A percentile compares a stretch with the other conserved stretches of the same genome.
Conservation (phyloP, 2,888 invertebrate species). For the Lepidochitona cinerea region DNA sequence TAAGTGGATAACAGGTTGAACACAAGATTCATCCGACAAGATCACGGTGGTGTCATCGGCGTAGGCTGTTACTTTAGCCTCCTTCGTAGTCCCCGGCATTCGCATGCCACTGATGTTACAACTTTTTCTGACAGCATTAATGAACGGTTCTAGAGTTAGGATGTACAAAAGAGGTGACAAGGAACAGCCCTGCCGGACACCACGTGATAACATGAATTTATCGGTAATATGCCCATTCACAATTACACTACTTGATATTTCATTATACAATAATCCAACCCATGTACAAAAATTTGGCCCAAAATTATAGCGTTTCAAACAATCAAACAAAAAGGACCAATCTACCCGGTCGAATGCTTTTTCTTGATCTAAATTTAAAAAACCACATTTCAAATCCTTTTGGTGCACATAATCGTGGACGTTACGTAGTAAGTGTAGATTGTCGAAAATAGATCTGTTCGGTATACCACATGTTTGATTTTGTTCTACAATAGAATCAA, state of each 20-base stretch:
- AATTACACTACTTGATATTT: neutral
- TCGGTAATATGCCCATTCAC: neutral
- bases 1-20: neutral
- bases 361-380: slow-evolving; percentile 40
- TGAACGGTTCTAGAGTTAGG: neutral
- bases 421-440: slow-evolving; percentile 34
- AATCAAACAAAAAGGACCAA: slow-evolving; percentile 33
- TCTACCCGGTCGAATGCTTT: slow-evolving; percentile 43
- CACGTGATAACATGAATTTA: neutral
- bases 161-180: slow-evolving; percentile 1
- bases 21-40: neutral
- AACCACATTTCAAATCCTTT: slow-evolving; percentile 26
- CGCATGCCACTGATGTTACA: slow-evolving; percentile 15
- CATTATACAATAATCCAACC: slow-evolving; percentile 34
- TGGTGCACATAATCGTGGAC: slow-evolving; percentile 34
- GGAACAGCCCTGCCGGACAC: slow-evolving; percentile 1
- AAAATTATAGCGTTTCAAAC: slow-evolving; percentile 34
- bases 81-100: slow-evolving; percentile 10
- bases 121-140: neutral
- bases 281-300: slow-evolving; percentile 28
- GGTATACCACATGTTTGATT: slow-evolving; percentile 38
- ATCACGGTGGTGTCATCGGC: slow-evolving; percentile 19
- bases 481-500: slow-evolving; percentile 24
- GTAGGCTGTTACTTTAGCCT: slow-evolving; percentile 12
- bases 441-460: slow-evolving; percentile 38